Percentiles rank a stretch among this genome's conserved stretches.
These are phyloP conservation scores for Baccha elongata DNA, from an alignment of 2,888 invertebrate species.

Conservation along the genomic window DNA sequence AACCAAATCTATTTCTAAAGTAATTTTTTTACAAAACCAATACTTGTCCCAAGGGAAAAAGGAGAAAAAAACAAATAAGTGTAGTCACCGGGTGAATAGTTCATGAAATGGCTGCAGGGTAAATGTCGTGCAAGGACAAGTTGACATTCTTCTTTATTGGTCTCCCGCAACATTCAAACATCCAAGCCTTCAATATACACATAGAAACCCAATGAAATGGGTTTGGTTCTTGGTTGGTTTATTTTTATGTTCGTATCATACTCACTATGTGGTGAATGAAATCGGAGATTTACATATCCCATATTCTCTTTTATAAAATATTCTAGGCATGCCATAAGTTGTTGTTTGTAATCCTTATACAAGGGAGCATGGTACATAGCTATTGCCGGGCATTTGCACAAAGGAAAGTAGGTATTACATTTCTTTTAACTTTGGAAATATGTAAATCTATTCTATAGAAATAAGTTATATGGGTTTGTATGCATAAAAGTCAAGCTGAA, in stretches of 20 bases:
- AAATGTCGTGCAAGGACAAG: no score
- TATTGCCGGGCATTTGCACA: neutral
- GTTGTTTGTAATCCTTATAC: conserved; percentile 21
- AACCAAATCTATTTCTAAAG: no score
- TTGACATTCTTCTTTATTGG: neutral
- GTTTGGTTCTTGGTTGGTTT: neutral
- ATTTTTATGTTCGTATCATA: neutral
- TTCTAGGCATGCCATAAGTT: conserved; percentile 3
- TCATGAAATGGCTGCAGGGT: no score
- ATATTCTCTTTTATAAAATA: conserved; percentile 2
- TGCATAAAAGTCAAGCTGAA: no score
- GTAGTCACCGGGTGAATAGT: no score
- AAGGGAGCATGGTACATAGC: neutral
- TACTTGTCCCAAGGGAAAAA: no score
- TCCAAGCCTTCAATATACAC: neutral
- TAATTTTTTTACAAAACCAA: no score
- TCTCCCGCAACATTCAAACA: neutral
- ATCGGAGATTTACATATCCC: conserved; percentile 24
- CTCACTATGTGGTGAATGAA: neutral
- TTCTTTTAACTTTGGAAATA: no score
- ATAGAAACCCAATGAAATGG: neutral
- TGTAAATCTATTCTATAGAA: no score
- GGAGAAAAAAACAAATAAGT: no score
- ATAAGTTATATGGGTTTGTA: no score
- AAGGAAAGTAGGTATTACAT: no score